Conservation (phyloP, 2,888 invertebrate genomes). For the Himalopsyche tibetana region DNA sequence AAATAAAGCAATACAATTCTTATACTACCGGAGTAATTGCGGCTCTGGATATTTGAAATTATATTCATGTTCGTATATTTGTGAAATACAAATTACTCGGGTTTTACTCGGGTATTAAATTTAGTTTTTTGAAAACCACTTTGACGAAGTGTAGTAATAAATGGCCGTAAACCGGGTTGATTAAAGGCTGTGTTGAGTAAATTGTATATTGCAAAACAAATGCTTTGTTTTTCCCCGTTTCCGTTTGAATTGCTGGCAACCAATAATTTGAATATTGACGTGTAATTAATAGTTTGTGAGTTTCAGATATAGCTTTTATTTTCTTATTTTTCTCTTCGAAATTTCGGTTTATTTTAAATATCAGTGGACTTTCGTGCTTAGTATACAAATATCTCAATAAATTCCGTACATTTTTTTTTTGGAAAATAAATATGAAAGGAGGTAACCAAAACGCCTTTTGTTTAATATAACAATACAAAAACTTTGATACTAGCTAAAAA, state of each 20-base stretch:
- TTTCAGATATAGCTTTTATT: background rate
- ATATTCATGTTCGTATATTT: background rate
- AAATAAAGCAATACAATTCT: background rate
- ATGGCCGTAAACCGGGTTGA: background rate
- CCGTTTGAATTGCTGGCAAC: background rate
- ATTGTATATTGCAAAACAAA: slow-evolving; percentile 16
- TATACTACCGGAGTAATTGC: background rate
- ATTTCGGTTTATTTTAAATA: too few species aligned
- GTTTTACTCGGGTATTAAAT: slow-evolving; percentile 6
- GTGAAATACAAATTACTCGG: background rate
- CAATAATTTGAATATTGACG: slow-evolving; percentile 4
- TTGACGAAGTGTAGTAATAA: slow-evolving; percentile 31
- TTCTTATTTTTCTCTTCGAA: too few species aligned
- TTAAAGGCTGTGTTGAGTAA: background rate
- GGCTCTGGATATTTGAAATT: background rate
- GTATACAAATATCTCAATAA: too few species aligned
- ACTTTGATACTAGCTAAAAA: too few species aligned
- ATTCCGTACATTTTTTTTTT: too few species aligned
- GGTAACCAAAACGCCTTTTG: too few species aligned
- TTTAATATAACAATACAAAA: too few species aligned
- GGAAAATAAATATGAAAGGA: too few species aligned
- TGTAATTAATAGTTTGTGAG: background rate
- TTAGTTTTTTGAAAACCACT: slow-evolving; percentile 21
- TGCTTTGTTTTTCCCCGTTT: slow-evolving; percentile 3
- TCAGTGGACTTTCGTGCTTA: too few species aligned